Percentiles rank a stretch among this genome's conserved stretches.
phyloP scores from a whole-genome alignment of 2,888 invertebrate species.

The Gari tellinella region DNA sequence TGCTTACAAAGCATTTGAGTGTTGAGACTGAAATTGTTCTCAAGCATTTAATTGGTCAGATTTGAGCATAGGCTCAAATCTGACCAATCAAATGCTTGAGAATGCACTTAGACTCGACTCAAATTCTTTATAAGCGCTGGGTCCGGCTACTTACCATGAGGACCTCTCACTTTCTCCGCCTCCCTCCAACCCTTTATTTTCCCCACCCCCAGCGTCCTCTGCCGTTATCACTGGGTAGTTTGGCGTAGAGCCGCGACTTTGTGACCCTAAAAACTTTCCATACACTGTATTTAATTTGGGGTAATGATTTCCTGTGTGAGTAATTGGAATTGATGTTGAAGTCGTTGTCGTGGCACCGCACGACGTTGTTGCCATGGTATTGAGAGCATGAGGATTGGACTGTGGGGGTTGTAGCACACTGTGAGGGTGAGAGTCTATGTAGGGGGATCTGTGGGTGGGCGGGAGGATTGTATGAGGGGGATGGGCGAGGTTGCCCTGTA shows the following conservation, averaged over 20 bases:
- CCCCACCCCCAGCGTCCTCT: slow-evolving; percentile 37
- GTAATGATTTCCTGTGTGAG: slow-evolving; percentile 39
- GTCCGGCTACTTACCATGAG: slow-evolving; percentile 50
- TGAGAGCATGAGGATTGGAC: slow-evolving; percentile 48
- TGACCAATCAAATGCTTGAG: too few species aligned
- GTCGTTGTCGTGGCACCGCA: slow-evolving; percentile 36
- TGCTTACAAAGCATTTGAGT: not conserved
- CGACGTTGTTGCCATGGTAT: slow-evolving; percentile 34
- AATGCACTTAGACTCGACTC: too few species aligned
- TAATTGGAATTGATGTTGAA: slow-evolving; percentile 50
- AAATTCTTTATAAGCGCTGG: too few species aligned
- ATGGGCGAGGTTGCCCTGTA: slow-evolving; percentile 3
- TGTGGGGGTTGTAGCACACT: slow-evolving; percentile 10
- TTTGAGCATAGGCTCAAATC: too few species aligned
- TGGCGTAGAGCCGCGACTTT: slow-evolving; percentile 32
- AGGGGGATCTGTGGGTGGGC: slow-evolving; percentile 29
- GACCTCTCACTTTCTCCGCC: slow-evolving; percentile 17
- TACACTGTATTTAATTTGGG: slow-evolving; percentile 57
- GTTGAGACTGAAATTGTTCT: too few species aligned
- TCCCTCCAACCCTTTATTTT: not conserved
- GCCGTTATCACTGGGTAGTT: slow-evolving; percentile 19
- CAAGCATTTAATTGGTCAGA: too few species aligned
- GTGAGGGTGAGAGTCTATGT: slow-evolving; percentile 39
- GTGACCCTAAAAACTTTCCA: slow-evolving; percentile 55
- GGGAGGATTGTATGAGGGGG: not conserved